phyloP scores from a whole-genome alignment of 1,140 invertebrate species.

The Aphaenogaster floridana region DNA sequence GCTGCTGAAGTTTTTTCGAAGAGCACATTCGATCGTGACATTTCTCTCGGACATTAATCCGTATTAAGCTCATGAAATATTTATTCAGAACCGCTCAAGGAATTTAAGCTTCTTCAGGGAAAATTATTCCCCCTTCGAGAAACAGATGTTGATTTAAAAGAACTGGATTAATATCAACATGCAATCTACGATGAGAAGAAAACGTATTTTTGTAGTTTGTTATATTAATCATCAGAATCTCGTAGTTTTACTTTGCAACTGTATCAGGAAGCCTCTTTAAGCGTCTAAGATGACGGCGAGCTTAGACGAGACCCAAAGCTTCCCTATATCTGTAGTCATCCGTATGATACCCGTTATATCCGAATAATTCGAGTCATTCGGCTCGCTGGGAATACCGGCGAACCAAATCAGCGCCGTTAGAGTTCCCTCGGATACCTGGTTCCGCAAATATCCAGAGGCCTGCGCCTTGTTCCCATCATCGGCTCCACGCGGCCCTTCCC shows the following conservation, averaged over 20 bases:
- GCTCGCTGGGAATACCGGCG: conserved; percentile 47
- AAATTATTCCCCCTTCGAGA: background rate
- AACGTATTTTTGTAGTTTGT: background rate
- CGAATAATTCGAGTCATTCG: conserved; percentile 40
- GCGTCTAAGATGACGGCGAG: no score
- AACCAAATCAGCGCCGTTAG: conserved; percentile 22
- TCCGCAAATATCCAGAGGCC: conserved; percentile 58
- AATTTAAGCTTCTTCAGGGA: background rate
- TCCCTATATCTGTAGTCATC: background rate
- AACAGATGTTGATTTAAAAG: background rate
- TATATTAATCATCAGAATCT: background rate
- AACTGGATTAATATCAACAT: background rate
- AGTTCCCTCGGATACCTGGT: conserved; percentile 56
- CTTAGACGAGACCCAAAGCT: background rate
- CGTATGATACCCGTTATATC: background rate
- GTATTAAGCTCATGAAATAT: conserved; percentile 4
- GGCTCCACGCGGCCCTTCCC: conserved; percentile 30
- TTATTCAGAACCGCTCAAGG: background rate
- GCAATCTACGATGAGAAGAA: background rate
- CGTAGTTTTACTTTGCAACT: background rate
- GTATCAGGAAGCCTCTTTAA: background rate
- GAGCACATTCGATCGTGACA: background rate
- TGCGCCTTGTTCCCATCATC: conserved; percentile 32
- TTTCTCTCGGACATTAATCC: conserved; percentile 4
- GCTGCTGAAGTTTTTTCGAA: background rate